phyloP scores from a whole-genome alignment of 2,113 vertebrate genomes.

The Pelobates fuscus region DNA sequence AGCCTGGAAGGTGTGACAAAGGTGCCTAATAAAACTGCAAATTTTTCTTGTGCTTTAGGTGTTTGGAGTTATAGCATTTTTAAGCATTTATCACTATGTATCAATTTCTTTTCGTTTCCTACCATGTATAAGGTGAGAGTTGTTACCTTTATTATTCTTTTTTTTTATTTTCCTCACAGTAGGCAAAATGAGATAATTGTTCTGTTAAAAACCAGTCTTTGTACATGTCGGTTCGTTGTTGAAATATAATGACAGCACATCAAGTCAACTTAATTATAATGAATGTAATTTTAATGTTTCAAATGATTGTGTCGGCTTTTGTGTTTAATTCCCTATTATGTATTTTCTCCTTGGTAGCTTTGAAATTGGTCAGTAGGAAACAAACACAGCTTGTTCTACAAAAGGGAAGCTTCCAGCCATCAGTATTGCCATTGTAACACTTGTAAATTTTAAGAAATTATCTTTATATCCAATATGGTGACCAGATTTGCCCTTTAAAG shows the following conservation, averaged over 20 bases:
- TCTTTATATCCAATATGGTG: too few relatives aligned
- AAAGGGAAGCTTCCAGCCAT: too few relatives aligned
- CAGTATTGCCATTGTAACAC: background rate
- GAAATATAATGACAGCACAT: constrained; percentile 16
- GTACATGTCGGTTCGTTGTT: constrained; percentile 11
- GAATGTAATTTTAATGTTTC: constrained; percentile 24
- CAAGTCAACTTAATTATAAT: constrained; percentile 21
- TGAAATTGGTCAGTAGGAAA: background rate
- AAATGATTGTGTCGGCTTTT: constrained; percentile 27
- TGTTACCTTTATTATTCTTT: background rate
- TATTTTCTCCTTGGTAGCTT: background rate
- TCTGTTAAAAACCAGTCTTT: constrained; percentile 18
- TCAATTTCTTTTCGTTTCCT: background rate
- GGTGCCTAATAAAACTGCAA: too few relatives aligned
- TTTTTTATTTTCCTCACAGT: background rate
- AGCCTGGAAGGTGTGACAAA: too few relatives aligned
- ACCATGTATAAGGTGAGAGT: background rate
- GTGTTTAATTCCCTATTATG: constrained; percentile 11
- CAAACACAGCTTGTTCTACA: background rate
- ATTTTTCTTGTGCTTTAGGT: too few relatives aligned
- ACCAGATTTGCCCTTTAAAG: too few relatives aligned
- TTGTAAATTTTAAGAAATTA: too few relatives aligned
- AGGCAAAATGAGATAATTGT: constrained; percentile 22
- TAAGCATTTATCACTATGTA: background rate
- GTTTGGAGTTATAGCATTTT: too few relatives aligned